These are phyloP conservation scores for Habroteleia sp. DNA, from an alignment of 2,888 invertebrate species.

Conservation along the genomic window DNA sequence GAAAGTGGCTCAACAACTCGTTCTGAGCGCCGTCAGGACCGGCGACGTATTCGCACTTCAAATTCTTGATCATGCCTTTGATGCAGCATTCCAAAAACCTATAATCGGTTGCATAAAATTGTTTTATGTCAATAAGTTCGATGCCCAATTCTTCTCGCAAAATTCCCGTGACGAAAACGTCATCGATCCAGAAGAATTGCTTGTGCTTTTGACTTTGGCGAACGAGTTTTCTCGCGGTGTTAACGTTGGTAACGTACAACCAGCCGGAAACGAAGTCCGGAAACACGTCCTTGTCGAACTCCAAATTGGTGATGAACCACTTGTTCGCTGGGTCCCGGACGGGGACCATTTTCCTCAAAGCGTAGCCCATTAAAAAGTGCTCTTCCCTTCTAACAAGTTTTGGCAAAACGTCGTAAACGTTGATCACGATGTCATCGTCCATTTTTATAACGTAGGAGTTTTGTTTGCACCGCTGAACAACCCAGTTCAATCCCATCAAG, in stretches of 20 bases:
- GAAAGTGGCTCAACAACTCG: conserved; percentile 86
- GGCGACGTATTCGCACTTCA: conserved; percentile 84
- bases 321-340: conserved; percentile 87
- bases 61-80: conserved; percentile 82
- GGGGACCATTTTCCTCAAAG: conserved; percentile 85
- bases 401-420: conserved; percentile 83
- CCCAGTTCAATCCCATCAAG: conserved; percentile 91
- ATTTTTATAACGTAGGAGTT: conserved; percentile 88
- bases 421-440: conserved; percentile 90
- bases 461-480: conserved; percentile 83
- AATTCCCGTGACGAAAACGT: conserved; percentile 92
- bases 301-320: conserved; percentile 88
- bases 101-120: conserved; percentile 87
- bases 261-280: conserved; percentile 91
- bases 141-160: conserved; percentile 84
- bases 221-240: conserved; percentile 84
- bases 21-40: conserved; percentile 91
- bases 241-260: conserved; percentile 89
- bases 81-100: conserved; percentile 89
- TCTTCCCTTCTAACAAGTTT: conserved; percentile 46
- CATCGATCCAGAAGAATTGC: conserved; percentile 94
- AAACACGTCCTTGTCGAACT: conserved; percentile 85
- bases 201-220: conserved; percentile 82
- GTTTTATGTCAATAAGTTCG: conserved; percentile 83
- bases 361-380: conserved; percentile 85